Percentiles rank a stretch among this genome's conserved stretches.
phyloP scores from a whole-genome alignment of 2,113 vertebrate species.

The Poeciliopsis prolifica region DNA sequence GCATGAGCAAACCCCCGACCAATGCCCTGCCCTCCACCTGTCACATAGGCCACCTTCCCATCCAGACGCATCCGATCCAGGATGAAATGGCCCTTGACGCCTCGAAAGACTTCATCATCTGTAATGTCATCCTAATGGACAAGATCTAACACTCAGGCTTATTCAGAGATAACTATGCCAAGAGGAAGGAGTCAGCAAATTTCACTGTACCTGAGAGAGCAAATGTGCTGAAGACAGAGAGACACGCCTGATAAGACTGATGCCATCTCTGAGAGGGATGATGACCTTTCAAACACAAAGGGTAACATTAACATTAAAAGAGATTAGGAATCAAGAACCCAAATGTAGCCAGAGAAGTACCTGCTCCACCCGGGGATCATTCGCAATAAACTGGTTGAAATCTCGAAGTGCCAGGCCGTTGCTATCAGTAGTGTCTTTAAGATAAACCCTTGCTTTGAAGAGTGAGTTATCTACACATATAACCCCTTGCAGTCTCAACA shows the following conservation, averaged over 20 bases:
- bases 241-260: slow-evolving; percentile 77
- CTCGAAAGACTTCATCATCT: slow-evolving; percentile 79
- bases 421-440: slow-evolving; percentile 76
- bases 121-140: slow-evolving; percentile 48
- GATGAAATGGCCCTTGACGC: slow-evolving; percentile 61
- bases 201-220: slow-evolving; percentile 42
- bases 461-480: slow-evolving; percentile 83
- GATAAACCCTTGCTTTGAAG: slow-evolving; percentile 84
- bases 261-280: slow-evolving; percentile 80
- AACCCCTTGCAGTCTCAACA: slow-evolving; percentile 80
- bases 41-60: slow-evolving; percentile 80
- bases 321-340: background rate
- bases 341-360: slow-evolving; percentile 53
- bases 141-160: background rate
- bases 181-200: background rate
- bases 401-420: slow-evolving; percentile 81
- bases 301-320: background rate
- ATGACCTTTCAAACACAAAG: slow-evolving; percentile 74
- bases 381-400: slow-evolving; percentile 80
- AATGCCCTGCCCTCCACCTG: slow-evolving; percentile 82
- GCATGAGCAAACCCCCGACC: slow-evolving; percentile 83
- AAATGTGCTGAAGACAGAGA: slow-evolving; percentile 26
- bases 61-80: slow-evolving; percentile 81
- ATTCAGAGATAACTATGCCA: background rate
- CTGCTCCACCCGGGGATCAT: slow-evolving; percentile 79